These are phyloP conservation scores for Premnoplex brunnescens DNA, from an alignment of 2,797 vertebrate species.

Conservation along the genomic window DNA sequence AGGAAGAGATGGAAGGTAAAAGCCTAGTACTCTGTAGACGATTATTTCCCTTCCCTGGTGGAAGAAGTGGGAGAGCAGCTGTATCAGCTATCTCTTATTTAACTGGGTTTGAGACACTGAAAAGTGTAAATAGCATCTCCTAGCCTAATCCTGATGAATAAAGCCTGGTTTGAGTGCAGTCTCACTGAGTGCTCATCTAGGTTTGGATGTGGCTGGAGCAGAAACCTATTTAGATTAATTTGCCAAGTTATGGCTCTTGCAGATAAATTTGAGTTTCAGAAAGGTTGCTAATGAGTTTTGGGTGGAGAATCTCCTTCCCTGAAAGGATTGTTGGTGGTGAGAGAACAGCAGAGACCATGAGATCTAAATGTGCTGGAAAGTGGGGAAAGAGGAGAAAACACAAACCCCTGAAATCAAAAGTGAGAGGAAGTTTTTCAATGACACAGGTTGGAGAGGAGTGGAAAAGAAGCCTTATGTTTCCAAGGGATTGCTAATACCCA, in stretches of 20 bases:
- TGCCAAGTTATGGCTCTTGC: background rate
- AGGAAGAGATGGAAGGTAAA: background rate
- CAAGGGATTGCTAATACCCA: background rate
- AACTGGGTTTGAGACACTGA: background rate
- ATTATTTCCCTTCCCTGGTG: background rate
- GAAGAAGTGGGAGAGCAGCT: background rate
- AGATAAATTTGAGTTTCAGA: background rate
- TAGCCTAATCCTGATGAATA: background rate
- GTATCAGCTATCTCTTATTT: background rate
- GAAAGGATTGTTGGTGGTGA: background rate
- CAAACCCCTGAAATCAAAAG: background rate
- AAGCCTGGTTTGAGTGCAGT: background rate
- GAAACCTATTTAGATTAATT: background rate
- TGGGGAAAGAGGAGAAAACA: background rate
- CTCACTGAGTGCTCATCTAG: fast-evolving
- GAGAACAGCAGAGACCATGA: background rate
- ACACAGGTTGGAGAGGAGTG: background rate
- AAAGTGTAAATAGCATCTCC: background rate
- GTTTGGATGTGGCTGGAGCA: background rate
- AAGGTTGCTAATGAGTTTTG: background rate
- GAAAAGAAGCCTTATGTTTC: background rate
- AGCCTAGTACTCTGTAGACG: background rate
- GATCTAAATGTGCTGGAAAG: background rate
- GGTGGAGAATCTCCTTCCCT: background rate
- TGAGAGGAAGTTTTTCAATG: background rate